A percentile compares a stretch with the other conserved stretches of the same genome.
These are phyloP conservation scores for Colletes latitarsis DNA, from an alignment of 1,140 invertebrate species.

Conservation along the genomic window DNA sequence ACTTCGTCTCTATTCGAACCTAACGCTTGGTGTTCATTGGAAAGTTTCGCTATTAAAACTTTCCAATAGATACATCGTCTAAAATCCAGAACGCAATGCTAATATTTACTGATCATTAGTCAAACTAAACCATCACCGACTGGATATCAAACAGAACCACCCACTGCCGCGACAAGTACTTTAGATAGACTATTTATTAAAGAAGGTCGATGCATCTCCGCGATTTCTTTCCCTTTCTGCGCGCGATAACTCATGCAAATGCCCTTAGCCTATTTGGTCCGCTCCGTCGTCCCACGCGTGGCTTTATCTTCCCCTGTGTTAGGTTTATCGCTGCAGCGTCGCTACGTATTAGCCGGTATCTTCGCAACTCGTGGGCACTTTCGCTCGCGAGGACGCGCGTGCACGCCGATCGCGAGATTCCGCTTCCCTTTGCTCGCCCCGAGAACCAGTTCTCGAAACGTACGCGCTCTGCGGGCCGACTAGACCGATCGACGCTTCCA, in stretches of 20 bases:
- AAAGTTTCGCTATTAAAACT: no score
- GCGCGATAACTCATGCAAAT: background rate
- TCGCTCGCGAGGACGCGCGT: background rate
- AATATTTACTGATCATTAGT: no score
- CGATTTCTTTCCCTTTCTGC: no score
- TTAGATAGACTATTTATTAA: no score
- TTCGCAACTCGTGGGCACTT: background rate
- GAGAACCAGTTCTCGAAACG: slow-evolving; percentile 65
- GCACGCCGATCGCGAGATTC: slow-evolving; percentile 20
- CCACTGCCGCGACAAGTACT: no score
- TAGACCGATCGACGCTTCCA: slow-evolving; percentile 26
- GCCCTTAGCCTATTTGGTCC: background rate
- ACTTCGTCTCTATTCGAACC: no score
- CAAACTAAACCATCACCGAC: no score
- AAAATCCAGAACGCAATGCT: no score
- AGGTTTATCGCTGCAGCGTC: slow-evolving; percentile 34
- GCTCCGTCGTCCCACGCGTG: slow-evolving; percentile 10
- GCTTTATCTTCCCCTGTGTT: slow-evolving; percentile 27
- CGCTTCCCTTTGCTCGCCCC: slow-evolving; percentile 43
- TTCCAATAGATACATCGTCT: no score
- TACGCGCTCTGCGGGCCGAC: slow-evolving; percentile 36
- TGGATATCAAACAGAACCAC: no score
- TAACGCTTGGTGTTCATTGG: no score
- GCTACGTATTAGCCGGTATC: slow-evolving; percentile 14
- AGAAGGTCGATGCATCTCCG: no score